Evolutionary conservation across 2,888 invertebrate genomes (phyloP).

Genomic region (Caenorhabditis sinica): DNA sequence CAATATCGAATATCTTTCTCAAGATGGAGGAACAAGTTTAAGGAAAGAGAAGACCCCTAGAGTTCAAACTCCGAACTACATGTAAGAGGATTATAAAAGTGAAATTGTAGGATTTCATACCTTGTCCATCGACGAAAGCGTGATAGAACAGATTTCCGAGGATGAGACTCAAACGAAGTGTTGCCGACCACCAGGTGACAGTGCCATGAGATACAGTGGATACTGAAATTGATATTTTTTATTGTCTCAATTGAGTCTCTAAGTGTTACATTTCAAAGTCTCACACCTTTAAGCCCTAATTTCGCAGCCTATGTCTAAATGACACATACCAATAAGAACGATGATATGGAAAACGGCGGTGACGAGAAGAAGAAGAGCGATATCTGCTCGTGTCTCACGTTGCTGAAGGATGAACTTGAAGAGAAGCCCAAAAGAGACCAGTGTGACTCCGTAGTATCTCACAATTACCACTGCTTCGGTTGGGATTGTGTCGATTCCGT

Average conservation of each 20-base stretch:
- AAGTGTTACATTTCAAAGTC: too few relatives aligned
- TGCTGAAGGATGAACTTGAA: slow-evolving; percentile 68
- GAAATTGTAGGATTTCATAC: too few relatives aligned
- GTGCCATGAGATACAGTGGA: slow-evolving; percentile 31
- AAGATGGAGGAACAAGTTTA: too few relatives aligned
- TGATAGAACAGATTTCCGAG: slow-evolving; percentile 69
- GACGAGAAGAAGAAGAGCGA: slow-evolving; percentile 64
- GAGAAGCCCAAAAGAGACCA: slow-evolving; percentile 67
- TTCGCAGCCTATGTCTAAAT: neutral
- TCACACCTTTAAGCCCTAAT: neutral
- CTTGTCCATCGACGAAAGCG: slow-evolving; percentile 69
- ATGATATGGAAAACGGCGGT: slow-evolving; percentile 60
- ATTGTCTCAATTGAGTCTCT: too few relatives aligned
- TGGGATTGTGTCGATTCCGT: slow-evolving; percentile 45
- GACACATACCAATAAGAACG: slow-evolving; percentile 63
- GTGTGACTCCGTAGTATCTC: slow-evolving; percentile 66
- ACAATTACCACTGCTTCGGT: slow-evolving; percentile 44
- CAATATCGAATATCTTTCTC: neutral
- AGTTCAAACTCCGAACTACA: too few relatives aligned
- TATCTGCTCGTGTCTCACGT: slow-evolving; percentile 69
- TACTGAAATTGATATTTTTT: too few relatives aligned
- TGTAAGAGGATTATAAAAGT: too few relatives aligned
- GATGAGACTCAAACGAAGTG: slow-evolving; percentile 22
- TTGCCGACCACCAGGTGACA: slow-evolving; percentile 23
- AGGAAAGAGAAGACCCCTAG: too few relatives aligned